A percentile compares a stretch with the other conserved stretches of the same genome.
Conservation (phyloP, 2,113 vertebrate species). For the Macquaria ambigua region DNA sequence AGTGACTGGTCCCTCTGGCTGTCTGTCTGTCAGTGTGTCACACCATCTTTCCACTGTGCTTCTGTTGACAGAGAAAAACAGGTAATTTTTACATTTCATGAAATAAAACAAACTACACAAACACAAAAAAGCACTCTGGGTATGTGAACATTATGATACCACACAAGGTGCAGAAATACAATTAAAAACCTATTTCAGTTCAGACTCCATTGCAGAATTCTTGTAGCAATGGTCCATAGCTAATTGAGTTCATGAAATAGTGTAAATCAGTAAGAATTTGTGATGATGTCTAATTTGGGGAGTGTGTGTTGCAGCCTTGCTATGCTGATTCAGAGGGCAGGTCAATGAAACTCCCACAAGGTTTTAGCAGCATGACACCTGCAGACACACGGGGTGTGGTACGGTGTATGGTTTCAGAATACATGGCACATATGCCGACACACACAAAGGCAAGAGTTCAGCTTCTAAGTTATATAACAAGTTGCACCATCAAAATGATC, state of each 20-base stretch:
- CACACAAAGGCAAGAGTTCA: constrained; percentile 35
- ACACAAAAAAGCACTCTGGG: background rate
- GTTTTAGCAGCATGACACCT: constrained; percentile 47
- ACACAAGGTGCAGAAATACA: background rate
- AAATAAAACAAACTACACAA: background rate
- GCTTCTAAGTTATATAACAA: constrained; percentile 30
- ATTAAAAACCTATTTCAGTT: background rate
- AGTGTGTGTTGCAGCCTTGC: constrained; percentile 9
- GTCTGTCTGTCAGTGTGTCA: constrained; percentile 53
- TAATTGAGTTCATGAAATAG: background rate
- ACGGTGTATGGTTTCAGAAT: constrained; percentile 58
- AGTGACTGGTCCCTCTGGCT: constrained; percentile 48
- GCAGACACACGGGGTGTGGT: constrained; percentile 50
- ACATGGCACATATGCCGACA: constrained; percentile 13
- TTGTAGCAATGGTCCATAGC: background rate
- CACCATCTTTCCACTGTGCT: constrained; percentile 64
- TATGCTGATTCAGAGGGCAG: constrained; percentile 53
- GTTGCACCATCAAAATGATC: constrained; percentile 22
- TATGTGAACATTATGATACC: background rate
- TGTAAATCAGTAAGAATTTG: background rate
- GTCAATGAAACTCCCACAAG: constrained; percentile 39
- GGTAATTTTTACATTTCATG: background rate
- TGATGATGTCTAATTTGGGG: constrained; percentile 10
- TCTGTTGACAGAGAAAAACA: constrained; percentile 59
- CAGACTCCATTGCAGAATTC: background rate